Evolutionary conservation across 2,113 vertebrate genomes (phyloP), one percentile per base, ranked within the genome.

Genomic region (Peromyscus leucopus): DNA sequence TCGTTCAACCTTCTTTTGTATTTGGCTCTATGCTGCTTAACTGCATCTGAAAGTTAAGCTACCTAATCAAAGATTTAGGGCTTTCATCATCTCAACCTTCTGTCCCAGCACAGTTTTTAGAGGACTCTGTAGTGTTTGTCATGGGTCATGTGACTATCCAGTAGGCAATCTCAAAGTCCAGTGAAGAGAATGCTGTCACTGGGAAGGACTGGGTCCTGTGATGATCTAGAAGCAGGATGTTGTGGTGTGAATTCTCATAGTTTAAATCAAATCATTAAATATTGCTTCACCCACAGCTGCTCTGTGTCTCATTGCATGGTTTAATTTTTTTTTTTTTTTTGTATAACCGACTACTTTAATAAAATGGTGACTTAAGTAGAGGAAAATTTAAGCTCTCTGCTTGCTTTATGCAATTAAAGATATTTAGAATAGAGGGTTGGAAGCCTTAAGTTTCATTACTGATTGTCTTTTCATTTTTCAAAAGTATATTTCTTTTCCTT

Each of bases 361-460:
- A 94, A 83, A 95, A 89, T 63, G 3, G 57, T 90, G 22, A 63
- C 82, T 84, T 48, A 93, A 96, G 93, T 28, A 79, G 61, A 96
- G 22, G 13, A 89, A 22, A 31, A 61, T 61, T 74, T 71, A 84
- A 91, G 71, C 5, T 22, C 74, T 87, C 36, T 90, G 36, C 28
- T 7, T 79, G 89, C 39, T 93, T 93, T 31, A 83, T 59, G n/a
- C 46, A 33, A 83, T 71, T 91, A 12, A 85, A 93, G 59, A 75
- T 90, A 67, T 83, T 91, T 69, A 78, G 26, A 31, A 92, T 86
- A 26, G 83, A 21, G 3, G 12, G 0, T 82, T 80, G 0, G 19
- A 87, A 72, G 28, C 55, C 21, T 33, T 79, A 1, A 46, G 7
- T 28, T 87, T 90, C 12, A 75, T 90, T 76, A 90, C 19, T 72